Conservation (phyloP, 2,797 vertebrate species). For the Miichthys miiuy region DNA sequence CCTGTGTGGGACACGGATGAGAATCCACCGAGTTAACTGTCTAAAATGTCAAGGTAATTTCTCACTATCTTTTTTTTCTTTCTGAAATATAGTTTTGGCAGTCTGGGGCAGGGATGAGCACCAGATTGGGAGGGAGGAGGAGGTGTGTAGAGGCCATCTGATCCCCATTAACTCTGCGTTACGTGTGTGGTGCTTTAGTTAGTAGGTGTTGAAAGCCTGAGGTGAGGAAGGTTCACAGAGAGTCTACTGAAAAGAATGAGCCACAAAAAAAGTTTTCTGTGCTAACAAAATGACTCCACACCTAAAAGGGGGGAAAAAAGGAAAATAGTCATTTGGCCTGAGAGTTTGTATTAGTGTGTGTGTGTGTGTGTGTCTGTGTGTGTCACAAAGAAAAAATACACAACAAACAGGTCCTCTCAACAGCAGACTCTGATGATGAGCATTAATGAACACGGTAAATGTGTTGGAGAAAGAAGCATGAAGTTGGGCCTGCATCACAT, state of each 20-base stretch:
- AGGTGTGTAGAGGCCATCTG: conserved; percentile 22
- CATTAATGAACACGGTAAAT: background rate
- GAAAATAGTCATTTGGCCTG: conserved; percentile 30
- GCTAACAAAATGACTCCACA: conserved; percentile 1
- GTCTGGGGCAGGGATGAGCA: conserved; percentile 12
- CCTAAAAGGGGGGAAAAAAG: background rate
- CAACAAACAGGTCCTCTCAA: conserved; percentile 16
- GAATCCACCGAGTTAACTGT: conserved; percentile 38
- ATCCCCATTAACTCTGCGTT: conserved; percentile 62
- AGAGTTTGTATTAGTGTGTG: conserved; percentile 3
- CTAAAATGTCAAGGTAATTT: conserved; percentile 47
- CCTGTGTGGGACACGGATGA: conserved; percentile 19
- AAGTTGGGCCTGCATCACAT: too few relatives aligned
- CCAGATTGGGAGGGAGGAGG: background rate
- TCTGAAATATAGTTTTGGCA: conserved; percentile 23
- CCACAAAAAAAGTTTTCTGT: background rate
- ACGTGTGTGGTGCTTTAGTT: conserved; percentile 21
- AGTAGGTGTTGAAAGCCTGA: conserved; percentile 43
- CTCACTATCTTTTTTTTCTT: conserved; percentile 18
- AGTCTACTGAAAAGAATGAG: conserved; percentile 28
- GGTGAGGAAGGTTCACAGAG: conserved; percentile 48
- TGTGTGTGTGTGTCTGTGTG: background rate
- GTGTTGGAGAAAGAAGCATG: too few relatives aligned
- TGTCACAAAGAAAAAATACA: conserved; percentile 16
- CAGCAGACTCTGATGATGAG: background rate